Percentiles rank a stretch among this genome's conserved stretches.
phyloP scores from a whole-genome alignment of 1,140 invertebrate species.

The Pseudomyrmex flavicornis region DNA sequence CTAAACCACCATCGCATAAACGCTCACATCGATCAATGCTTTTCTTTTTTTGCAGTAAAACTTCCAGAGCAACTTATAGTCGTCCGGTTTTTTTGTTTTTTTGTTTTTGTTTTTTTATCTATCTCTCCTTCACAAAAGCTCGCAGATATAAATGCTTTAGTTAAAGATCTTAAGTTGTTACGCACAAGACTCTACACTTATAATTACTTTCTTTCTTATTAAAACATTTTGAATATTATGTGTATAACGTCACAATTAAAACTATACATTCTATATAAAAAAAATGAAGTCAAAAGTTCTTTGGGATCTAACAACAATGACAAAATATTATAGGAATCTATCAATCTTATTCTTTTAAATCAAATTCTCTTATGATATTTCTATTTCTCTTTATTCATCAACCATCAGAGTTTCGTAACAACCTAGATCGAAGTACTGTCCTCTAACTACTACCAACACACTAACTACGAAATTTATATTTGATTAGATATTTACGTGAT shows the following conservation, averaged over 20 bases:
- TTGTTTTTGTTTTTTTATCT: not conserved
- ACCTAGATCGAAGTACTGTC: slow-evolving; percentile 43
- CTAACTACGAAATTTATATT: not conserved
- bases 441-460: slow-evolving; percentile 29
- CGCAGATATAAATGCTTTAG: slow-evolving; percentile 22
- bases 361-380: not conserved
- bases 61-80: not conserved
- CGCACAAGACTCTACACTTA: not conserved
- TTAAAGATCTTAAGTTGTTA: slow-evolving; percentile 10
- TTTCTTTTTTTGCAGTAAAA: slow-evolving; percentile 6
- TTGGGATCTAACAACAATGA: no score
- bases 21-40: slow-evolving; percentile 58
- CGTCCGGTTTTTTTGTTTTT: not conserved
- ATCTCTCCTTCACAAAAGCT: slow-evolving; percentile 12
- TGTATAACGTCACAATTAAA: not conserved
- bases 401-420: slow-evolving; percentile 11
- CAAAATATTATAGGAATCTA: no score
- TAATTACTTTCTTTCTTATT: slow-evolving; percentile 2
- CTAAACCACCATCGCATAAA: slow-evolving; percentile 81
- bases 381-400: not conserved
- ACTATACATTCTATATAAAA: no score
- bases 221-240: not conserved
- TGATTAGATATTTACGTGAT: slow-evolving; percentile 88
- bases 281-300: no score
- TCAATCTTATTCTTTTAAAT: not conserved